phyloP scores from a whole-genome alignment of 2,113 vertebrate genomes.

The Leucosticte australis region DNA sequence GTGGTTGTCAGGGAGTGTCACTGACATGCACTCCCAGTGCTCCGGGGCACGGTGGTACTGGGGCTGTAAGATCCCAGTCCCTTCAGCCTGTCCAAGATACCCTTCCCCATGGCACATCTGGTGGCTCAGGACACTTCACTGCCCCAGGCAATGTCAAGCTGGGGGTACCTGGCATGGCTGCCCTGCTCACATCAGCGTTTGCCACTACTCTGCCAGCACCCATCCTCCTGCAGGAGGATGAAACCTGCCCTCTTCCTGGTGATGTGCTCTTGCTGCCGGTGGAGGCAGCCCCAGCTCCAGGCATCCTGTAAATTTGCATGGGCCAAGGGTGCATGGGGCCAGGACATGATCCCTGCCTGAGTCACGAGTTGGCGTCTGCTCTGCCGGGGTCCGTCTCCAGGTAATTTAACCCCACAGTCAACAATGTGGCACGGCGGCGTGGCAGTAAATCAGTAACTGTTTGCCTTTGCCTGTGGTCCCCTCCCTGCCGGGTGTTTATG shows the following conservation, averaged over 20 bases:
- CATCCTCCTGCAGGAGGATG: neutral
- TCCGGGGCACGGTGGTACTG: rapidly evolving
- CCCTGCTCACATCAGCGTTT: neutral
- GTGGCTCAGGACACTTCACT: rapidly evolving
- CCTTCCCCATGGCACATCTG: rapidly evolving
- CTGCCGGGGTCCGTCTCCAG: neutral
- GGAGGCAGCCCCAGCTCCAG: neutral
- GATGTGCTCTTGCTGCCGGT: neutral
- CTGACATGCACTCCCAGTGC: rapidly evolving
- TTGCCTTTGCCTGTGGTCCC: conserved; percentile 18
- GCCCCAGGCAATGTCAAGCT: rapidly evolving
- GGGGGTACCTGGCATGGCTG: neutral
- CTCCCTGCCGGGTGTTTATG: conserved; percentile 31
- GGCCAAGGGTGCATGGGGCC: neutral
- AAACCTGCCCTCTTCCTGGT: neutral
- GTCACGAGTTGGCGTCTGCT: neutral
- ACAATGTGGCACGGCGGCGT: neutral
- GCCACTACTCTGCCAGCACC: neutral
- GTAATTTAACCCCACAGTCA: conserved; percentile 56
- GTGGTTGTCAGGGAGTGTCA: neutral
- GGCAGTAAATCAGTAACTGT: conserved; percentile 53
- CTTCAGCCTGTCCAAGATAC: rapidly evolving
- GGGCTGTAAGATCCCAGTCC: rapidly evolving
- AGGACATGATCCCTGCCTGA: neutral
- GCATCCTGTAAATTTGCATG: neutral